A percentile compares a stretch with the other conserved stretches of the same genome.
These are phyloP conservation scores for Diplosoma virens DNA, from an alignment of 23 tunicate species.

Conservation along the genomic window DNA sequence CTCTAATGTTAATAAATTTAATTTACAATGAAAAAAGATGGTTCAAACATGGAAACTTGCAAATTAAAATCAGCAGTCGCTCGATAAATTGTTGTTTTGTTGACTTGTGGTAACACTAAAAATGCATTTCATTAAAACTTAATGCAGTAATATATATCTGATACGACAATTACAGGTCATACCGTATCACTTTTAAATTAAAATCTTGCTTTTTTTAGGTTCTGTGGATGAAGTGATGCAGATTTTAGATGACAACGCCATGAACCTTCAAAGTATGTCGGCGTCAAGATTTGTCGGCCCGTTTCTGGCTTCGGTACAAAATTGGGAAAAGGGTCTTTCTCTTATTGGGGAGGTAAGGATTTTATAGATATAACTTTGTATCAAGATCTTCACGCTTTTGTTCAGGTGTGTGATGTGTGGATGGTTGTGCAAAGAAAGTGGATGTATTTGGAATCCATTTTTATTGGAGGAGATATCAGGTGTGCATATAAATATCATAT, in stretches of 20 bases:
- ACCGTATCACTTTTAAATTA: too few relatives aligned
- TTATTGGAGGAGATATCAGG: constrained; percentile 99
- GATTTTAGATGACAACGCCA: constrained; percentile 90
- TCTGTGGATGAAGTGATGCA: constrained; percentile 95
- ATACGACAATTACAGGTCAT: too few relatives aligned
- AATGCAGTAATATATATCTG: too few relatives aligned
- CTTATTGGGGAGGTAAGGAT: constrained; percentile 81
- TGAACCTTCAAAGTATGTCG: constrained; percentile 95
- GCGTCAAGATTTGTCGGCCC: constrained; percentile 97
- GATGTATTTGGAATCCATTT: constrained; percentile 98
- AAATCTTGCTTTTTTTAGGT: constrained; percentile 35
- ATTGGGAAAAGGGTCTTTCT: constrained; percentile 95
- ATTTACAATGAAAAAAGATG: too few relatives aligned
- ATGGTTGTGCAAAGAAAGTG: constrained; percentile 96
- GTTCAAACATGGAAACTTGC: too few relatives aligned
- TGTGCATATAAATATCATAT: too few relatives aligned
- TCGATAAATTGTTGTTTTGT: too few relatives aligned
- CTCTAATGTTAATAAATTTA: too few relatives aligned
- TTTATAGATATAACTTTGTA: too few relatives aligned
- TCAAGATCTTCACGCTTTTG: neutral
- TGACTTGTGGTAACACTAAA: too few relatives aligned
- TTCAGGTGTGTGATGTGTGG: constrained; percentile 95
- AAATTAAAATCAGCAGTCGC: too few relatives aligned
- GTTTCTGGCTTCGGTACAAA: constrained; percentile 79
- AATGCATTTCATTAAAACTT: too few relatives aligned